Conservation (phyloP, 1,140 invertebrate genomes). For the Ceratina australensis region DNA sequence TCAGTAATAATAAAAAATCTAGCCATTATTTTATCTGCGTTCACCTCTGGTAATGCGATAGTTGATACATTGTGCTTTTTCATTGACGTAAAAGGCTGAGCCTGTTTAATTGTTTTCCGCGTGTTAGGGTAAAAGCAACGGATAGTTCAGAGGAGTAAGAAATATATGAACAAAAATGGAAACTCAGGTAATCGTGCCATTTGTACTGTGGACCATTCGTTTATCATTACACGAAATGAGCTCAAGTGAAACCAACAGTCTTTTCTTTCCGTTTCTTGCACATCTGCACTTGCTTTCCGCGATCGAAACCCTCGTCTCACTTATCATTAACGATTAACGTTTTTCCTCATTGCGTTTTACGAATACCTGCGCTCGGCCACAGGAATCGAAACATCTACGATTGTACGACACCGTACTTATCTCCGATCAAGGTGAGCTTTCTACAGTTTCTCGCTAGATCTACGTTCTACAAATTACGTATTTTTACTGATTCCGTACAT, state of each 20-base stretch:
- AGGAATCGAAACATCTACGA: neutral
- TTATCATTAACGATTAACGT: constrained; percentile 36
- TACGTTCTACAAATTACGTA: too few species aligned
- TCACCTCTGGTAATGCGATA: too few species aligned
- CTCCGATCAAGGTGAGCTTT: constrained; percentile 4
- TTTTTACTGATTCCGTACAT: neutral
- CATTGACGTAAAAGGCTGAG: neutral
- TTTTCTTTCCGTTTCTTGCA: constrained; percentile 17
- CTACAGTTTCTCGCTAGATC: neutral
- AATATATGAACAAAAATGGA: constrained; percentile 9
- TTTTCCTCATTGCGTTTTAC: constrained; percentile 1
- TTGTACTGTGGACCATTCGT: constrained; percentile 28
- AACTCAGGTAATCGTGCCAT: constrained; percentile 23
- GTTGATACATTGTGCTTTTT: too few species aligned
- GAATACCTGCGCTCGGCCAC: neutral
- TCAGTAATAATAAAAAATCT: too few species aligned
- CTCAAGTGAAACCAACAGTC: constrained; percentile 34
- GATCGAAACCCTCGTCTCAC: constrained; percentile 17
- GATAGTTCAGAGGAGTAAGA: constrained; percentile 16
- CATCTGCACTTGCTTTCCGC: neutral
- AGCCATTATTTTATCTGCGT: too few species aligned
- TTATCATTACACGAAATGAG: constrained; percentile 42
- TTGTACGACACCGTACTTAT: neutral
- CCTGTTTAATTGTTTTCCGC: constrained; percentile 18
- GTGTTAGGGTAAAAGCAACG: constrained; percentile 16